Conservation (phyloP, 2,888 invertebrate genomes). For the Hyposoter dolosus region DNA sequence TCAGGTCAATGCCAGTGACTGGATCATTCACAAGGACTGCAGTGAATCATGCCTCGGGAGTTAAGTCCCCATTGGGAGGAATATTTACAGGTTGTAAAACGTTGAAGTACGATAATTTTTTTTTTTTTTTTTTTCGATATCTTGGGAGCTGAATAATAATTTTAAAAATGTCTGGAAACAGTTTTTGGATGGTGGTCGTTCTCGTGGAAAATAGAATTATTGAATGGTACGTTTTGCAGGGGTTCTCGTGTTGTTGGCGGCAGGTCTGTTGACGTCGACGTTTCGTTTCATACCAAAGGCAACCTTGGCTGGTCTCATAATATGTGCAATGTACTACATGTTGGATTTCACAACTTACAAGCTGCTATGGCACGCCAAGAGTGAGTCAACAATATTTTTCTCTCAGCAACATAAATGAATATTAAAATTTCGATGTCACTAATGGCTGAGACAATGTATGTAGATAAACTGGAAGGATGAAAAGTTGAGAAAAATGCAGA, state of each 20-base stretch:
- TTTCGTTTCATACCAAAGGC: slow-evolving; percentile 87
- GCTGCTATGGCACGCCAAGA: slow-evolving; percentile 86
- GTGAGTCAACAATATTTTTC: slow-evolving; percentile 78
- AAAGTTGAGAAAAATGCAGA: too few relatives aligned
- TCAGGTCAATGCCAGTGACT: slow-evolving; percentile 93
- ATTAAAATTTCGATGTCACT: not conserved
- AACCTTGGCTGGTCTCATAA: slow-evolving; percentile 87
- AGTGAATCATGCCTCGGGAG: slow-evolving; percentile 95
- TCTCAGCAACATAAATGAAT: not conserved
- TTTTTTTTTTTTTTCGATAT: not conserved
- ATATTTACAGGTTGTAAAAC: slow-evolving; percentile 86
- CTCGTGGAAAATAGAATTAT: slow-evolving; percentile 16
- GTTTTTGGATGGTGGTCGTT: not conserved
- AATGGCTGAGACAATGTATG: not conserved
- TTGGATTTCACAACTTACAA: slow-evolving; percentile 85
- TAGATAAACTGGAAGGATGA: not conserved
- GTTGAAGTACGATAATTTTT: not conserved
- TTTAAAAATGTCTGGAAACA: slow-evolving; percentile 8
- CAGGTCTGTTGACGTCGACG: slow-evolving; percentile 86
- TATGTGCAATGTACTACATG: slow-evolving; percentile 87
- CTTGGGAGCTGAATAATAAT: not conserved
- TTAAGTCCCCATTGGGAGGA: slow-evolving; percentile 92
- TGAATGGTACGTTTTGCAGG: slow-evolving; percentile 80
- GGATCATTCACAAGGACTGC: slow-evolving; percentile 95
- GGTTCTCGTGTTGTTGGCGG: slow-evolving; percentile 86